A percentile compares a stretch with the other conserved stretches of the same genome.
phyloP scores from a whole-genome alignment of 2,888 invertebrate genomes.

The Tribolium freemani region DNA sequence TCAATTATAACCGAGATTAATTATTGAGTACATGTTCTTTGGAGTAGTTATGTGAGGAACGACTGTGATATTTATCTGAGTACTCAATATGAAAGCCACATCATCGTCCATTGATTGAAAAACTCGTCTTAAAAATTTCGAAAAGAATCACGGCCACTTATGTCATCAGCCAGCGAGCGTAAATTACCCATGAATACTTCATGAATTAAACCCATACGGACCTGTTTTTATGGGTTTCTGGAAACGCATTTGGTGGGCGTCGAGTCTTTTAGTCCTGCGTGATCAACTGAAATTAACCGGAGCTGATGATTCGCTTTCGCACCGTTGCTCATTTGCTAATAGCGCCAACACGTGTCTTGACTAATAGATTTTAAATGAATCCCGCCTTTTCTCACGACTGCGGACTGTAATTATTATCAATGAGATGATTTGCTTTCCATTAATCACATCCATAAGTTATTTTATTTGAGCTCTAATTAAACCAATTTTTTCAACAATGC shows the following conservation, averaged over 20 bases:
- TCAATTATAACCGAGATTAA: slow-evolving; percentile 15
- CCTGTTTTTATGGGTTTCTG: slow-evolving; percentile 5
- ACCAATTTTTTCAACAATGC: neutral
- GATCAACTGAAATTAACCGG: slow-evolving; percentile 17
- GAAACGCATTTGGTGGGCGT: slow-evolving; percentile 15
- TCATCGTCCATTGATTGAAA: slow-evolving; percentile 23
- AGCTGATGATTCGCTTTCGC: slow-evolving; percentile 5
- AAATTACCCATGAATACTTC: slow-evolving; percentile 23
- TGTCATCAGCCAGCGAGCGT: slow-evolving; percentile 14
- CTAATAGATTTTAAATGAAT: slow-evolving; percentile 33
- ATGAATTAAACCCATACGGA: slow-evolving; percentile 9
- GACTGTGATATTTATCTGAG: slow-evolving; percentile 8
- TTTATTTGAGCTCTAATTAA: too few species aligned
- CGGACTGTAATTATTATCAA: neutral
- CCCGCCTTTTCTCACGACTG: slow-evolving; percentile 26
- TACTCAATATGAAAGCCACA: slow-evolving; percentile 12
- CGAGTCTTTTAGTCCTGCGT: slow-evolving; percentile 13
- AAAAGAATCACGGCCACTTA: slow-evolving; percentile 23
- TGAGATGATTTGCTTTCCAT: too few species aligned
- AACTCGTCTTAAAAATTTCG: slow-evolving; percentile 20
- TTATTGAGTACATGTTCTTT: slow-evolving; percentile 12
- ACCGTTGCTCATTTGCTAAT: slow-evolving; percentile 21
- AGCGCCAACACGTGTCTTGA: slow-evolving; percentile 27
- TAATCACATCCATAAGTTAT: too few species aligned
- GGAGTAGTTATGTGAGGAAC: slow-evolving; percentile 6